phyloP scores from a whole-genome alignment of 2,888 invertebrate genomes.

The Abscondita cerata region DNA sequence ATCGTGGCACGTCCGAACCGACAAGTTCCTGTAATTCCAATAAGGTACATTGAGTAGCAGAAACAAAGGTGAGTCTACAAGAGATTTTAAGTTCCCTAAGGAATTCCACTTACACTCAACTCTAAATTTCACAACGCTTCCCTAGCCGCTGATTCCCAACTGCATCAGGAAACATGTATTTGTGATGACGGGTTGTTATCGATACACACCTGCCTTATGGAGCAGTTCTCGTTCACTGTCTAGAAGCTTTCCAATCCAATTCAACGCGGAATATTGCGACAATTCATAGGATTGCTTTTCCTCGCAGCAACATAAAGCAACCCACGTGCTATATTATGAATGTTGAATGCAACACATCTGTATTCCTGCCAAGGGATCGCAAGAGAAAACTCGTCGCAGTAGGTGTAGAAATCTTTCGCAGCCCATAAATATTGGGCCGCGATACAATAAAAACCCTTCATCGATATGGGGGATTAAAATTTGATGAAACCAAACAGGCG shows the following conservation, averaged over 20 bases:
- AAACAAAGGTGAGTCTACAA: conserved; percentile 35
- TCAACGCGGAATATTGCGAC: conserved; percentile 55
- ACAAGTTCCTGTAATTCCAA: conserved; percentile 34
- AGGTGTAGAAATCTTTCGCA: conserved; percentile 49
- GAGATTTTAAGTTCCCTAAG: conserved; percentile 26
- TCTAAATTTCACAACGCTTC: conserved; percentile 36
- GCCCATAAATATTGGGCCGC: conserved; percentile 42
- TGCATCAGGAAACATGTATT: conserved; percentile 40
- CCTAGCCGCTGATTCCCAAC: conserved; percentile 35
- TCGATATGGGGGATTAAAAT: conserved; percentile 51
- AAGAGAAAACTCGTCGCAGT: conserved; percentile 47
- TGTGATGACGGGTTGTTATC: conserved; percentile 41
- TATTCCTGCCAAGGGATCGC: conserved; percentile 47
- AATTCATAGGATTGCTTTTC: conserved; percentile 57
- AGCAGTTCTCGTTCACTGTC: conserved; percentile 47
- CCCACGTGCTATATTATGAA: conserved; percentile 56
- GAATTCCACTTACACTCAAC: conserved; percentile 26
- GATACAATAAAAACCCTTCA: conserved; percentile 50
- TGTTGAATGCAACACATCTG: conserved; percentile 59
- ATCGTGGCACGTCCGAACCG: conserved; percentile 30
- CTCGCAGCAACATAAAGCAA: conserved; percentile 54
- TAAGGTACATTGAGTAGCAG: conserved; percentile 32
- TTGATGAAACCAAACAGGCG: conserved; percentile 45
- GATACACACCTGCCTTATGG: conserved; percentile 38
- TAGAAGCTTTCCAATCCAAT: conserved; percentile 56